A percentile compares a stretch with the other conserved stretches of the same genome.
phyloP scores from a whole-genome alignment of 2,797 vertebrate genomes.

The Clarias fuscus region DNA sequence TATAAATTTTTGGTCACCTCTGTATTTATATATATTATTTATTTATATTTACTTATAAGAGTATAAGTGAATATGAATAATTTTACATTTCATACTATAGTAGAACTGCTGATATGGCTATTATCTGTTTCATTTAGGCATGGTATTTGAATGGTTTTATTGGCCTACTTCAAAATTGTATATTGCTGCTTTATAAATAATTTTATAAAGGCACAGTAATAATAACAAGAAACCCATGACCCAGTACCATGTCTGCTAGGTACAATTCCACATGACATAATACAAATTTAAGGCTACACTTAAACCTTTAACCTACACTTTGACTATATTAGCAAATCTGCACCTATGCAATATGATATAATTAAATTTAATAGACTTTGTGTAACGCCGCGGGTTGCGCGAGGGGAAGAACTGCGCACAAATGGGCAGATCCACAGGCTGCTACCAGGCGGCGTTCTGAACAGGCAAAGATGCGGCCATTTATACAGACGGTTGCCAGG shows the following conservation, averaged over 20 bases:
- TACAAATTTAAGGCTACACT: background rate
- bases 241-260: background rate
- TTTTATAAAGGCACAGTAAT: background rate
- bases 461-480: too few species aligned
- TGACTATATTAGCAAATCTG: background rate
- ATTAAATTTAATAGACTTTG: background rate
- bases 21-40: too few species aligned
- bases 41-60: background rate
- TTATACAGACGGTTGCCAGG: too few species aligned
- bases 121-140: background rate
- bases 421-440: too few species aligned
- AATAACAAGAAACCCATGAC: background rate
- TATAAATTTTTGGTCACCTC: too few species aligned
- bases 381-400: too few species aligned
- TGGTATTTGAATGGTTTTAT: background rate
- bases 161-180: background rate
- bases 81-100: slow-evolving; percentile 2
- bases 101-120: background rate
- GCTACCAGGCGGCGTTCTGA: too few species aligned
- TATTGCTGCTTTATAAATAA: background rate
- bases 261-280: background rate
- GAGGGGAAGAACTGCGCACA: too few species aligned
- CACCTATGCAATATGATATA: background rate
- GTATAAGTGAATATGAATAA: background rate
- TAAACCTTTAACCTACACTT: background rate